These are phyloP conservation scores for Hozukius guyotensis DNA, from an alignment of 2,797 vertebrate genomes.

Conservation along the genomic window DNA sequence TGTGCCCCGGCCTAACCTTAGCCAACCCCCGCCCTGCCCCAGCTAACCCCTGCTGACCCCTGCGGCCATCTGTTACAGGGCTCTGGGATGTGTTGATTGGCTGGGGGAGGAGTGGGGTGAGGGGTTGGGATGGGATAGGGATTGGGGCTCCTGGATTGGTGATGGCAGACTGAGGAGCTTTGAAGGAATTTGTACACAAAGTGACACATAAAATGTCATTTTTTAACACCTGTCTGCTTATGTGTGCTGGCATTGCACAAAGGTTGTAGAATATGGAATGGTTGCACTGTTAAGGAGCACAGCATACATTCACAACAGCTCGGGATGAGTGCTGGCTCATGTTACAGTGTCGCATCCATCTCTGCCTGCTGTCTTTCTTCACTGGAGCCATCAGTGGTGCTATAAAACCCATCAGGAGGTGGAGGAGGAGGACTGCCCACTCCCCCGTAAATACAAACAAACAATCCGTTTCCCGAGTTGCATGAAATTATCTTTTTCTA, in stretches of 20 bases:
- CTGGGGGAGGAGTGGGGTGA: constrained; percentile 11
- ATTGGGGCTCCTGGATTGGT: constrained; percentile 7
- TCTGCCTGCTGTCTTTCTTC: constrained; percentile 31
- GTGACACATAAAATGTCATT: background rate
- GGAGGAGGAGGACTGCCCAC: background rate
- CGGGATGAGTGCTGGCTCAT: constrained; percentile 24
- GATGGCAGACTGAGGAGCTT: constrained; percentile 22
- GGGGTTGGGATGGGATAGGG: background rate
- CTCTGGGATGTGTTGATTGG: constrained; percentile 67
- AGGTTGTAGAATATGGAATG: background rate
- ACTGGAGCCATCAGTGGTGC: constrained; percentile 22
- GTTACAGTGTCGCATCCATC: constrained; percentile 42
- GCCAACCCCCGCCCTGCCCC: constrained; percentile 56
- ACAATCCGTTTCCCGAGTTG: background rate
- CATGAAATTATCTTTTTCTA: background rate
- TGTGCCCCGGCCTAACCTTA: constrained; percentile 68
- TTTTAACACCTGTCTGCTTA: constrained; percentile 6
- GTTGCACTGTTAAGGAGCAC: background rate
- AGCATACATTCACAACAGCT: constrained; percentile 28
- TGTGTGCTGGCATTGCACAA: background rate
- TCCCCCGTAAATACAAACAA: constrained; percentile 1
- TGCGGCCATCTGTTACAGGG: constrained; percentile 77
- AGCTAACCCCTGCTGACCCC: constrained; percentile 66
- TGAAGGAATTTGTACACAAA: constrained; percentile 32
- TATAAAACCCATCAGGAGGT: constrained; percentile 10